Conservation (phyloP, 2,797 vertebrate species). For the Alectoris magna region DNA sequence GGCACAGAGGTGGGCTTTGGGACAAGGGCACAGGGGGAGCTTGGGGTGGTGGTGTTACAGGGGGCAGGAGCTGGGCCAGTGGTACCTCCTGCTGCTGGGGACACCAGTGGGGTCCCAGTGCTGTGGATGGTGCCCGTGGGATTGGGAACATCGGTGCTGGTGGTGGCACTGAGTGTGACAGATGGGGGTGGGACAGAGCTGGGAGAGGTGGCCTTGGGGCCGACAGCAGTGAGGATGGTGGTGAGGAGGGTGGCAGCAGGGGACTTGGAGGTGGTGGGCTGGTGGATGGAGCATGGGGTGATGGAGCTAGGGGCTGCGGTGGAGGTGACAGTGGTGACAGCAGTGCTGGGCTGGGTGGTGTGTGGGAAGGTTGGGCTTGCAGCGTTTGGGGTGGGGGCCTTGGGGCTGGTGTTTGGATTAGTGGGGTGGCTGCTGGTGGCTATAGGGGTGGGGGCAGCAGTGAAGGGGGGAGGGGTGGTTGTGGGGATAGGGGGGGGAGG, state of each 20-base stretch:
- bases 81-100: not conserved
- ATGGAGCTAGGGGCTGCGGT: not conserved
- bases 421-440: not conserved
- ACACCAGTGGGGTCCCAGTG: not conserved
- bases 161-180: not conserved
- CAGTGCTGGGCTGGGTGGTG: not conserved
- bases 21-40: not conserved
- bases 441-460: not conserved
- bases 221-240: not conserved
- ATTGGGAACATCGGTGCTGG: not conserved
- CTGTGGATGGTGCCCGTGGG: fast-evolving
- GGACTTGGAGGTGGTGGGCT: not conserved
- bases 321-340: not conserved
- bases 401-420: not conserved
- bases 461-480: fast-evolving
- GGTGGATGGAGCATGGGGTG: not conserved
- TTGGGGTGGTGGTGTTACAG: fast-evolving
- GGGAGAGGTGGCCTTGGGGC: not conserved
- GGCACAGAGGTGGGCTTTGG: not conserved
- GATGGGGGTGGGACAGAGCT: not conserved
- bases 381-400: not conserved
- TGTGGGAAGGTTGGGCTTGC: not conserved
- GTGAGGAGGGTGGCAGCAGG: fast-evolving
- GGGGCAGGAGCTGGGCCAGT: not conserved
- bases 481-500: not conserved